Conservation (phyloP, 2,888 invertebrate species). For the Abrostola tripartita region DNA sequence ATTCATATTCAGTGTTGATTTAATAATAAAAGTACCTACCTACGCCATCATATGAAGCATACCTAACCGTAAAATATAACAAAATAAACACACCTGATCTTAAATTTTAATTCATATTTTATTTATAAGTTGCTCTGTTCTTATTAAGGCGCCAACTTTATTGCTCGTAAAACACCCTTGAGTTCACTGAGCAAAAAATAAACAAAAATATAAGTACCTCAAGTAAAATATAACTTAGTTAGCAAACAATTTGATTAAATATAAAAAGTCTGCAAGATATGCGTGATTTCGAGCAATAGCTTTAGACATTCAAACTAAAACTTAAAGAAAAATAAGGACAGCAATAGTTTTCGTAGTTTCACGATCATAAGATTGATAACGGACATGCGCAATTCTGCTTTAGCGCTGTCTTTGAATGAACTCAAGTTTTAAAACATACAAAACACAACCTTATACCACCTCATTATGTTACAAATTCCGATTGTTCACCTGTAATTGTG, state of each 20-base stretch:
- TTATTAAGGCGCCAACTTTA: conserved; percentile 63
- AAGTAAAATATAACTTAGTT: conserved; percentile 45
- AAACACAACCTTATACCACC: conserved; percentile 66
- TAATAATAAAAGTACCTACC: conserved; percentile 20
- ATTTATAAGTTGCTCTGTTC: conserved; percentile 62
- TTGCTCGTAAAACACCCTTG: conserved; percentile 61
- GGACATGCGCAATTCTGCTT: conserved; percentile 81
- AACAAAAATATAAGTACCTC: conserved; percentile 36
- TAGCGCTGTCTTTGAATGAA: conserved; percentile 69
- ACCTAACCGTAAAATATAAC: conserved; percentile 20
- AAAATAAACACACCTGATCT: conserved; percentile 47
- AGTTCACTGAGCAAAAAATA: conserved; percentile 51
- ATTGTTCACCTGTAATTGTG: conserved; percentile 62
- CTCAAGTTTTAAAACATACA: conserved; percentile 54
- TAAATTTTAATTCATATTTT: conserved; percentile 61
- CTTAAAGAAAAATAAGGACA: conserved; percentile 80
- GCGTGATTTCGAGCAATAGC: conserved; percentile 15
- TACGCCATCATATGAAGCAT: conserved; percentile 7
- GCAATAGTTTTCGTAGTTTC: conserved; percentile 82
- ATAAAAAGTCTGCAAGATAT: conserved; percentile 32
- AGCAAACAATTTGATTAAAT: conserved; percentile 57
- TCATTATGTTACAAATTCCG: conserved; percentile 64
- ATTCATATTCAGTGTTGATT: conserved; percentile 18
- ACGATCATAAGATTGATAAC: conserved; percentile 74
- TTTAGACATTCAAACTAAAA: conserved; percentile 57